Percentiles rank a stretch among this genome's conserved stretches.
These are phyloP conservation scores for Perca schrenkii DNA, from an alignment of 2,113 vertebrate species.

Conservation along the genomic window DNA sequence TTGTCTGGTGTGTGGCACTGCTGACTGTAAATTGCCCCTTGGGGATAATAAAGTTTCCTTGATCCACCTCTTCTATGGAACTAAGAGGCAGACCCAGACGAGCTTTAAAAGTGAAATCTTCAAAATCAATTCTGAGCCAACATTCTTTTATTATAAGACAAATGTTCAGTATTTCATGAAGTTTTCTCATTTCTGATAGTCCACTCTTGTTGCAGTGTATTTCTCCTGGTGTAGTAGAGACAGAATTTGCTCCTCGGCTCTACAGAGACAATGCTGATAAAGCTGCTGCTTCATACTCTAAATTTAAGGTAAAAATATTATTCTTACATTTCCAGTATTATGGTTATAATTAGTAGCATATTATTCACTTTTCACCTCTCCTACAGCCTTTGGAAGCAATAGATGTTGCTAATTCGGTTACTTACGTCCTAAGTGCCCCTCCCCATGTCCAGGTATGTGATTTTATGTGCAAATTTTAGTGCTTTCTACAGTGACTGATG, in stretches of 20 bases:
- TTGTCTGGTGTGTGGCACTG: no score
- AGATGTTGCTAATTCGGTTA: slow-evolving; percentile 52
- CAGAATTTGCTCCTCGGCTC: slow-evolving; percentile 49
- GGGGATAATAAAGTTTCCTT: no score
- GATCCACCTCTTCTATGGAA: no score
- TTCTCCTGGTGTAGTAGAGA: slow-evolving; percentile 65
- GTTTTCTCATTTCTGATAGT: neutral
- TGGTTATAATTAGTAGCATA: neutral
- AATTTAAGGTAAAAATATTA: slow-evolving; percentile 41
- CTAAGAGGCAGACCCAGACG: no score
- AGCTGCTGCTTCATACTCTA: neutral
- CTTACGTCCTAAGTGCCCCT: slow-evolving; percentile 56
- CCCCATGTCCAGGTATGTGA: slow-evolving; percentile 60
- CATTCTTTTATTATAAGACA: no score
- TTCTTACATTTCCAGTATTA: neutral
- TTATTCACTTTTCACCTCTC: neutral
- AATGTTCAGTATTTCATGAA: no score
- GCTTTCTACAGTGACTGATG: neutral
- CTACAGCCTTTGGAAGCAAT: slow-evolving; percentile 51
- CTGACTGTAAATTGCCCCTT: no score
- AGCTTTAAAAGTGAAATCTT: no score
- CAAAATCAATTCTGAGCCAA: no score
- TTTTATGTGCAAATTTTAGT: neutral
- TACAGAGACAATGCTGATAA: slow-evolving; percentile 21
- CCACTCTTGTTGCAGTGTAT: slow-evolving; percentile 40